These are phyloP conservation scores for Hyposoter didymator DNA, from an alignment of 2,888 invertebrate species.

Conservation along the genomic window DNA sequence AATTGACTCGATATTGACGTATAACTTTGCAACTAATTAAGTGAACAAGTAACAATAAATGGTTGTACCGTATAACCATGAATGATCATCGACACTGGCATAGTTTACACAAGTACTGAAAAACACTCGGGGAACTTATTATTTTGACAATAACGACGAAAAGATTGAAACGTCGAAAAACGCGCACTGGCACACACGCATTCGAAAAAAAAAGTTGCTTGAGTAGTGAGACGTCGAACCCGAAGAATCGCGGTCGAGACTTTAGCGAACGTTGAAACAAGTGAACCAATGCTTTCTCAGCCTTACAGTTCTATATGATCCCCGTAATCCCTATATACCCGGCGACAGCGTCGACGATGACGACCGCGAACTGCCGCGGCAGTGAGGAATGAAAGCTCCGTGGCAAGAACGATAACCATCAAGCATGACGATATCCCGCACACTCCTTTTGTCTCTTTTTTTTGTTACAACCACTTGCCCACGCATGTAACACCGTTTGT, in stretches of 20 bases:
- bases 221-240: not conserved
- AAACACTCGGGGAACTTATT: not conserved
- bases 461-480: conserved; percentile 2
- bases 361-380: conserved; percentile 45
- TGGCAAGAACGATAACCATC: conserved; percentile 25
- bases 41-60: not conserved
- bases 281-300: not conserved
- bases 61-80: not conserved
- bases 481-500: conserved; percentile 9
- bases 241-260: not conserved
- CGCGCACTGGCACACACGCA: conserved; percentile 8
- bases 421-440: conserved; percentile 39
- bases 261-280: not conserved
- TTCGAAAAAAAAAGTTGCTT: conserved; percentile 6
- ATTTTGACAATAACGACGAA: not conserved
- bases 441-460: conserved; percentile 16
- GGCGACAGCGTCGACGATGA: conserved; percentile 35
- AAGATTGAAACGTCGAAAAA: not conserved
- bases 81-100: not conserved
- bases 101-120: not conserved
- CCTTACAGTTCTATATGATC: conserved; percentile 16
- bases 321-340: conserved; percentile 3
- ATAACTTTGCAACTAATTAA: not conserved
- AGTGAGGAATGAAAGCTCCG: conserved; percentile 33
- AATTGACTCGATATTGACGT: not conserved